These are phyloP conservation scores for Hypocryptadius cinnamomeus DNA, from an alignment of 2,113 vertebrate genomes.

Conservation along the genomic window DNA sequence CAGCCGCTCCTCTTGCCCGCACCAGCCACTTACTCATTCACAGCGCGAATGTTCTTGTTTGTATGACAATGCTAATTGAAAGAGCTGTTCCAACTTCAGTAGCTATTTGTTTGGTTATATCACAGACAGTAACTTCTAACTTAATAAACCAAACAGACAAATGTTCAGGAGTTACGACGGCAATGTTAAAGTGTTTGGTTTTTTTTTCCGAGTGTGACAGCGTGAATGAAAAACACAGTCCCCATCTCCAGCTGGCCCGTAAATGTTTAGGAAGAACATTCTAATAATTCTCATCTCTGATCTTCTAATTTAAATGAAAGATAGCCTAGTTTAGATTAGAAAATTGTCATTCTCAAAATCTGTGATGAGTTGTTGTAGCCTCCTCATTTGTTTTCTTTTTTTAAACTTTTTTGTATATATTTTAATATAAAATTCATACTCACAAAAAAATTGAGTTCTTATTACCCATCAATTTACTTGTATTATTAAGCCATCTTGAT, in stretches of 20 bases:
- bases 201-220: background rate
- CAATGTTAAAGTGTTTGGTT: background rate
- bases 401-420: background rate
- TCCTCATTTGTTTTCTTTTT: background rate
- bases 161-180: background rate
- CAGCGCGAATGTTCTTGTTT: slow-evolving; percentile 10
- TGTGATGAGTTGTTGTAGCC: background rate
- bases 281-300: background rate
- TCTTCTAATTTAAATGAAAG: background rate
- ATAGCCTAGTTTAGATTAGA: background rate
- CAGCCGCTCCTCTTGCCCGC: background rate
- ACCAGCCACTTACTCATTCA: slow-evolving; percentile 28
- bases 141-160: slow-evolving; percentile 41
- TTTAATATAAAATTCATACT: background rate
- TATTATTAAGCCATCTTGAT: background rate
- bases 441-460: background rate
- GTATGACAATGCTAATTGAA: slow-evolving; percentile 2
- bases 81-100: slow-evolving; percentile 8
- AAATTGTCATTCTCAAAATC: background rate
- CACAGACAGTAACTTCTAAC: slow-evolving; percentile 23
- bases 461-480: background rate
- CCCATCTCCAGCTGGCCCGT: background rate
- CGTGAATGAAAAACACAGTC: background rate
- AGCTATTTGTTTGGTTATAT: slow-evolving; percentile 29
- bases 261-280: background rate